Conservation (phyloP, 1,140 invertebrate species). For the Akabosia matsudoensis region DNA sequence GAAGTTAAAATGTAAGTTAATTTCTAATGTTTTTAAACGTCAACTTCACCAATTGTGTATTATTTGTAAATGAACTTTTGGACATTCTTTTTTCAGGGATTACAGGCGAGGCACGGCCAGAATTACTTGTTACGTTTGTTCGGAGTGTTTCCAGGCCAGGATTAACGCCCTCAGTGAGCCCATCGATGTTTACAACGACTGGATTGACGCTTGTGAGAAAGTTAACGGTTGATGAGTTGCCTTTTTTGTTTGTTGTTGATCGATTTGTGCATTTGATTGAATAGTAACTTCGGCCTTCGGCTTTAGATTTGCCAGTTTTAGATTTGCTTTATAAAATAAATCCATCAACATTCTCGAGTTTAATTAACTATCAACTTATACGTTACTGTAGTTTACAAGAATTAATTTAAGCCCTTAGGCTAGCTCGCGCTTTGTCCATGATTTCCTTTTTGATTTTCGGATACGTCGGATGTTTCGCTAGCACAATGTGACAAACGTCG, state of each 20-base stretch:
- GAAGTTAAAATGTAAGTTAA: conserved; percentile 95
- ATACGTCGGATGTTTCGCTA: conserved; percentile 80
- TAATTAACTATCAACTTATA: background rate
- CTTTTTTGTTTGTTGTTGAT: too few species aligned
- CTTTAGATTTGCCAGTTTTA: too few species aligned
- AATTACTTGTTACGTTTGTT: conserved; percentile 90
- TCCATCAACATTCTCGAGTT: too few species aligned
- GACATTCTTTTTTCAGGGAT: conserved; percentile 66
- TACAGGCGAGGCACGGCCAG: conserved; percentile 84
- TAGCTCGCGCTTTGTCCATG: conserved; percentile 85
- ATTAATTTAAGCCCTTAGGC: conserved; percentile 64
- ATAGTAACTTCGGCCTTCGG: too few species aligned
- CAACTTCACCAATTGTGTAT: too few species aligned
- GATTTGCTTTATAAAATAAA: too few species aligned
- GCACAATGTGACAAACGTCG: conserved; percentile 76
- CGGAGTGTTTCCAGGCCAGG: conserved; percentile 94
- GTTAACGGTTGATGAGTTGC: too few species aligned
- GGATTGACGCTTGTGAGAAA: conserved; percentile 97
- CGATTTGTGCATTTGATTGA: too few species aligned
- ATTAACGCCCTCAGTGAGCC: conserved; percentile 96
- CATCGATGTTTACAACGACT: conserved; percentile 98
- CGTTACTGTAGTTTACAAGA: background rate
- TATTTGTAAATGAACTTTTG: conserved; percentile 25
- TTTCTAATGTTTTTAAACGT: conserved; percentile 32
- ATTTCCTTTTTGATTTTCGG: conserved; percentile 89